These are phyloP conservation scores for Xylophagus ater DNA, from an alignment of 2,888 invertebrate species.

Conservation along the genomic window DNA sequence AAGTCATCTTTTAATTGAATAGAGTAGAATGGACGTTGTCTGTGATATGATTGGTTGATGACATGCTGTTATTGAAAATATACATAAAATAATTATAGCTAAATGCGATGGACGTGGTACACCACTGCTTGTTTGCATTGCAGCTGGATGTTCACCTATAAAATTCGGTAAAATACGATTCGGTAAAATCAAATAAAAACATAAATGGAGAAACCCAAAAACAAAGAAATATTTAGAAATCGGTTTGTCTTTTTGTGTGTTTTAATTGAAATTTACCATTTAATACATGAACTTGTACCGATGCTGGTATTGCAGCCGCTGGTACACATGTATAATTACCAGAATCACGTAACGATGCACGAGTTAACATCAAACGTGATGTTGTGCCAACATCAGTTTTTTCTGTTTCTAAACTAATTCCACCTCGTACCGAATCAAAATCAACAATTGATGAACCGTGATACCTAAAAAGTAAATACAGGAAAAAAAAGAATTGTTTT, in stretches of 20 bases:
- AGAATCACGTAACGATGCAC: conserved; percentile 72
- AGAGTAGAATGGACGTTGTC: conserved; percentile 26
- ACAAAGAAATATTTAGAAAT: background rate
- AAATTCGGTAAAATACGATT: background rate
- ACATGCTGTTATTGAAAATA: conserved; percentile 25
- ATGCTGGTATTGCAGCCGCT: conserved; percentile 69
- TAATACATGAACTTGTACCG: conserved; percentile 72
- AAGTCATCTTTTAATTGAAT: conserved; percentile 24
- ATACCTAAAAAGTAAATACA: conserved; percentile 54
- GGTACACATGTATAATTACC: conserved; percentile 88
- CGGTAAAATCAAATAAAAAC: background rate
- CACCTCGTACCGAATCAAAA: conserved; percentile 73
- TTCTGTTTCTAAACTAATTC: conserved; percentile 81
- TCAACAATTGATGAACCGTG: conserved; percentile 72
- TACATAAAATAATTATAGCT: conserved; percentile 25
- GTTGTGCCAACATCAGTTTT: conserved; percentile 78
- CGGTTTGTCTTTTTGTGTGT: background rate
- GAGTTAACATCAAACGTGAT: conserved; percentile 72
- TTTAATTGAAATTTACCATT: conserved; percentile 49
- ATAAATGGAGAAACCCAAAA: background rate
- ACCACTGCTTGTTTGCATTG: conserved; percentile 67
- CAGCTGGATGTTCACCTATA: conserved; percentile 73
- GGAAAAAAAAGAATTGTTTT: no score
- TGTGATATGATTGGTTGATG: conserved; percentile 37
- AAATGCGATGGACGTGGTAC: conserved; percentile 28